Evolutionary conservation across 2,888 invertebrate species (phyloP).

Genomic region (Drosophila meridiana): DNA sequence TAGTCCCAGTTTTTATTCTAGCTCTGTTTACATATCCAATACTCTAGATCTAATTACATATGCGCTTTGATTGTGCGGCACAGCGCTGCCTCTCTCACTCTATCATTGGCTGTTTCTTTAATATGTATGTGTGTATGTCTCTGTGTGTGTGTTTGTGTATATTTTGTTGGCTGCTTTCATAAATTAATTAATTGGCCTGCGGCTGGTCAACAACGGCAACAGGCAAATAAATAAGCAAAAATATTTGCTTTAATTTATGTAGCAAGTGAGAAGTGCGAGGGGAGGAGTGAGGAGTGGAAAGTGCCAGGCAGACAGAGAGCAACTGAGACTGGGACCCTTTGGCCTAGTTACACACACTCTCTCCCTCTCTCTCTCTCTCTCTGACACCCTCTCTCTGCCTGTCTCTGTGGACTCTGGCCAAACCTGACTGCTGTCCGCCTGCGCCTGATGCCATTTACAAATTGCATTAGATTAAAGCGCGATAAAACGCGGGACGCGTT

Average conservation of each 20-base stretch:
- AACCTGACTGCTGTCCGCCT: conserved; percentile 27
- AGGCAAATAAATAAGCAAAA: conserved; percentile 73
- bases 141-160: conserved; percentile 57
- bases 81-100: not conserved
- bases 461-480: conserved; percentile 78
- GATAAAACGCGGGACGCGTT: conserved; percentile 73
- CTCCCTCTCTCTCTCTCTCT: not conserved
- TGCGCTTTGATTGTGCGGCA: conserved; percentile 60
- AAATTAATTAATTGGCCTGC: conserved; percentile 78
- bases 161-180: conserved; percentile 65
- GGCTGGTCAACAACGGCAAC: conserved; percentile 65
- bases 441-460: conserved; percentile 70
- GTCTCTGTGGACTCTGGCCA: conserved; percentile 3
- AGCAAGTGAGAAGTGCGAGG: conserved; percentile 42
- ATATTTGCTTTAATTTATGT: conserved; percentile 75
- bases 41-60: conserved; percentile 51
- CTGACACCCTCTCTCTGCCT: not conserved
- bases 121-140: conserved; percentile 35
- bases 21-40: conserved; percentile 19
- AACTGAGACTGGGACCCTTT: conserved; percentile 38
- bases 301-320: conserved; percentile 12
- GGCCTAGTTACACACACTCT: conserved; percentile 38
- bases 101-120: conserved; percentile 21
- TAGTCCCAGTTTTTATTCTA: not conserved
- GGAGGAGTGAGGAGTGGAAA: conserved; percentile 2